These are phyloP conservation scores for Mastacembelus armatus DNA, from an alignment of 2,797 vertebrate genomes.

Conservation along the genomic window DNA sequence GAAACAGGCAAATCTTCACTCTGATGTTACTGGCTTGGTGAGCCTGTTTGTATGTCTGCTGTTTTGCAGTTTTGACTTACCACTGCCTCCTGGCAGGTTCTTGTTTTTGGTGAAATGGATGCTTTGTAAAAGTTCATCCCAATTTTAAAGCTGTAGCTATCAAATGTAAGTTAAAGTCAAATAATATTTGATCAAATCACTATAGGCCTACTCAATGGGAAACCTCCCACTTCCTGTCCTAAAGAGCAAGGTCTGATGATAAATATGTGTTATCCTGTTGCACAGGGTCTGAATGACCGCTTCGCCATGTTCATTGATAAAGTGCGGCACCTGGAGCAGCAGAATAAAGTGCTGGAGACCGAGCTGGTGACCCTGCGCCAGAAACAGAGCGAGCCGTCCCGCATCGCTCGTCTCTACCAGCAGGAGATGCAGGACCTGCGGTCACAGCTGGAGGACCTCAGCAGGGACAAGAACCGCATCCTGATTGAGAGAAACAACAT, in stretches of 20 bases:
- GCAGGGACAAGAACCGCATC: constrained; percentile 86
- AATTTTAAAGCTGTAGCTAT: neutral
- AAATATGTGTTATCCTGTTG: neutral
- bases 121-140: neutral
- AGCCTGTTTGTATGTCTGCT: too few species aligned
- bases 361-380: constrained; percentile 89
- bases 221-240: too few species aligned
- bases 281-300: constrained; percentile 90
- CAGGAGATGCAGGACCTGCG: constrained; percentile 91
- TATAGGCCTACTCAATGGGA: too few species aligned
- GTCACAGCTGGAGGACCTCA: constrained; percentile 88
- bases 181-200: neutral
- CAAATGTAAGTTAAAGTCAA: neutral
- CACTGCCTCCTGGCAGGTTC: too few species aligned
- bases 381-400: constrained; percentile 87
- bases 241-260: neutral
- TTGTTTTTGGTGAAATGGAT: too few species aligned
- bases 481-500: constrained; percentile 87
- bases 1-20: too few species aligned
- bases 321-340: constrained; percentile 92
- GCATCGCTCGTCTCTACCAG: constrained; percentile 88
- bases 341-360: constrained; percentile 89
- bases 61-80: too few species aligned
- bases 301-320: constrained; percentile 94
- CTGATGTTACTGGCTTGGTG: too few species aligned